Evolutionary conservation across 2,797 vertebrate species (phyloP).

Genomic region (Schizopygopsis pylzovi): DNA sequence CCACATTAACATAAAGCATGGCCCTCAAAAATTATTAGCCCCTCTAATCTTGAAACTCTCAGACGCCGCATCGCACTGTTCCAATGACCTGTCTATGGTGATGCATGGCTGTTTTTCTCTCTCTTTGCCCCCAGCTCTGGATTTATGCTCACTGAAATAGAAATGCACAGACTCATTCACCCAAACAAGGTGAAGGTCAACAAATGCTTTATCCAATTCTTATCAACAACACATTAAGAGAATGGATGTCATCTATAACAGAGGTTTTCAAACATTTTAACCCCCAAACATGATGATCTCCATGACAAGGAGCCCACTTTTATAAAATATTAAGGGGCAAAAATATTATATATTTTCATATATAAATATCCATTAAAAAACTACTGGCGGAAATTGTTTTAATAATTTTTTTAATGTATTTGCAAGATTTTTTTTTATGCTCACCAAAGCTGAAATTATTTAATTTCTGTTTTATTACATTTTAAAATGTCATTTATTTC

Average conservation of each 20-base stretch:
- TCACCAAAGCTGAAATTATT: background rate
- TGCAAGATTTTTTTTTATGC: background rate
- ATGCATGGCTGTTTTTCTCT: constrained; percentile 80
- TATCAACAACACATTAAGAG: constrained; percentile 69
- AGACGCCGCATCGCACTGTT: constrained; percentile 76
- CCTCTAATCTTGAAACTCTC: constrained; percentile 85
- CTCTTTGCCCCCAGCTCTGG: constrained; percentile 58
- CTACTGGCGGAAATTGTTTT: background rate
- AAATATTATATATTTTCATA: background rate
- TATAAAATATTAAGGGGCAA: background rate
- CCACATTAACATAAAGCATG: constrained; percentile 89
- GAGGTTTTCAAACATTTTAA: constrained; percentile 5
- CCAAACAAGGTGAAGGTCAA: constrained; percentile 72
- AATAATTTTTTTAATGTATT: background rate
- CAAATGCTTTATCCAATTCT: constrained; percentile 71
- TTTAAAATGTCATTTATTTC: background rate
- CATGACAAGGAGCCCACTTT: background rate
- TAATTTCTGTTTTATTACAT: background rate
- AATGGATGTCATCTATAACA: constrained; percentile 54
- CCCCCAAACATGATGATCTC: background rate
- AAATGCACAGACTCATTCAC: constrained; percentile 67
- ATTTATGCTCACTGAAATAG: constrained; percentile 71
- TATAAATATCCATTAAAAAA: background rate
- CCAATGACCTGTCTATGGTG: constrained; percentile 85
- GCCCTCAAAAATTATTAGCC: constrained; percentile 84